These are phyloP conservation scores for Globicephala melas DNA, from an alignment of 2,113 vertebrate species.

Conservation along the genomic window DNA sequence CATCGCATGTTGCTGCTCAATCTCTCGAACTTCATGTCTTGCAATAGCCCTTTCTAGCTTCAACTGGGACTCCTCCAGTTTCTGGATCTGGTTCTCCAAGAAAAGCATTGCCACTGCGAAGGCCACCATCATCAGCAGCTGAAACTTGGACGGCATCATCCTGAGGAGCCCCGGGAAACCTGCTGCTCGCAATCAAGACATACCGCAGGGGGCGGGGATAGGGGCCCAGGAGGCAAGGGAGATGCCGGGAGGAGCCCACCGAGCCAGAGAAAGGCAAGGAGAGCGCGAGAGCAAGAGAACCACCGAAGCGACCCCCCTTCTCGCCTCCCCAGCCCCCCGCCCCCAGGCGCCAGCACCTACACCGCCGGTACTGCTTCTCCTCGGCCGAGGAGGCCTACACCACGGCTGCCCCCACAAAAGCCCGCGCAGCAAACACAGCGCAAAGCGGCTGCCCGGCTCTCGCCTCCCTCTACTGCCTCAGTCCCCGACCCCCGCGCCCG, in stretches of 20 bases:
- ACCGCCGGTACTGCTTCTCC: not conserved
- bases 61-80: constrained; percentile 95
- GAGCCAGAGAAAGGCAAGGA: not conserved
- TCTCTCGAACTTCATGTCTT: constrained; percentile 92
- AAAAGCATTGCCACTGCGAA: constrained; percentile 94
- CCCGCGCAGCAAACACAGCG: not conserved
- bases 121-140: constrained; percentile 94
- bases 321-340: constrained; percentile 57
- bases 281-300: not conserved
- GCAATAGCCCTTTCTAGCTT: constrained; percentile 97
- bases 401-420: not conserved
- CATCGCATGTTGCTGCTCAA: constrained; percentile 91
- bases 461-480: not conserved
- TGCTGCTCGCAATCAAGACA: constrained; percentile 81
- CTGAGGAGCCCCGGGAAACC: constrained; percentile 96
- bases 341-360: constrained; percentile 62
- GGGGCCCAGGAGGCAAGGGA: constrained; percentile 54
- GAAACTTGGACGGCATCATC: constrained; percentile 98
- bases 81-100: constrained; percentile 98
- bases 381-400: not conserved
- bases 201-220: constrained; percentile 79
- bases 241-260: constrained; percentile 36
- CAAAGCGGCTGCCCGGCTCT: not conserved
- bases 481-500: constrained; percentile 24
- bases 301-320: constrained; percentile 66